A percentile compares a stretch with the other conserved stretches of the same genome.
Evolutionary conservation across 2,888 invertebrate genomes (phyloP).

Genomic region (Nomada lathburiana): DNA sequence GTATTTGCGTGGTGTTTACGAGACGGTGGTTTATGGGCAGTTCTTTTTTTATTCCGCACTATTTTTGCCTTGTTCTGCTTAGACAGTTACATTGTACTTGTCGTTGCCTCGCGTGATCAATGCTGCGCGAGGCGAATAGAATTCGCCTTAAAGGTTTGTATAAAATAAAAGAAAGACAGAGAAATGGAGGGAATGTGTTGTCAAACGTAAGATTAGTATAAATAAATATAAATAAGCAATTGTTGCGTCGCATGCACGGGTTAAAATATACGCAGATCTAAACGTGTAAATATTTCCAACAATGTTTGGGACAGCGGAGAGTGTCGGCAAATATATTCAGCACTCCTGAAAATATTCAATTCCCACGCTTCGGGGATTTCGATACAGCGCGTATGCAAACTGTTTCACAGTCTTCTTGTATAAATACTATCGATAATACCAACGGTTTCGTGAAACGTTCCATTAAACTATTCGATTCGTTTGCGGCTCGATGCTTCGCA

Average conservation of each 20-base stretch:
- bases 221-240: slow-evolving; percentile 22
- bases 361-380: background rate
- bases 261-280: background rate
- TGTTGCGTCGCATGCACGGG: background rate
- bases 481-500: background rate
- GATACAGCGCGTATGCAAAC: background rate
- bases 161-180: background rate
- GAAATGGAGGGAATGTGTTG: no score
- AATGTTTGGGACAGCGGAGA: background rate
- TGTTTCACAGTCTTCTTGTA: background rate
- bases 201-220: background rate
- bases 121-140: background rate
- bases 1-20: slow-evolving; percentile 3
- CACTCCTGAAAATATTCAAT: background rate
- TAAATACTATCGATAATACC: background rate
- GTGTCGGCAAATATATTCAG: background rate
- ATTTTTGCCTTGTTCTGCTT: background rate
- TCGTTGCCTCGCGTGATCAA: background rate
- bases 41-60: slow-evolving; percentile 12
- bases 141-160: background rate
- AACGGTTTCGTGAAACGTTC: background rate
- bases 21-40: background rate
- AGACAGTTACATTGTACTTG: slow-evolving; percentile 26
- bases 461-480: background rate
- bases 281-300: background rate